Evolutionary conservation across 2,113 vertebrate genomes (phyloP), one percentile per base, ranked within the genome.

Genomic region (Seriola aureovittata): DNA sequence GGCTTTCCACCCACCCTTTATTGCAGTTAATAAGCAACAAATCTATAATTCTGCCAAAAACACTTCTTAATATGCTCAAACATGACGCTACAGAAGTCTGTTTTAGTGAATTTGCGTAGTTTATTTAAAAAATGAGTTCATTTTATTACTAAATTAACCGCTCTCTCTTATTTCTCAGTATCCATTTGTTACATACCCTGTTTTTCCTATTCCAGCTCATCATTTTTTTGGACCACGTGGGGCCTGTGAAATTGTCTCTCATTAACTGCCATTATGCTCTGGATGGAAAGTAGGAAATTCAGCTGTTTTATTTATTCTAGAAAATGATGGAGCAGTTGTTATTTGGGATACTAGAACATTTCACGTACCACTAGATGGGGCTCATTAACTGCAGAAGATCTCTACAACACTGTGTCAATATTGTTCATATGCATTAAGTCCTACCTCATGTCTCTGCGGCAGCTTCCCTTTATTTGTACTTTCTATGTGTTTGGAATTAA

Each of bases 351-450:
- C 21, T 14, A 71, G 32, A 50, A 78, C 14, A 55, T 48, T 29
- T 14, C 3, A 44, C 52, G n/a, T 54, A 69, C 79, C 85, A 85
- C 81, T 89, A 91, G 92, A 85, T 87, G 89, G 92, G 8, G 86
- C 78, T 70, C 58, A 70, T 75, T 62, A 70, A 65, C 80, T 71
- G 34, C 86, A 38, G 13, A 38, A 16, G 1, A 57, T 62, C 65
- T 67, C 63, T n/a, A 0, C 14, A 54, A 54, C 21, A 25, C 42
- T n/a, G 46, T 40, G 46, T 40, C 42, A 50, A 32, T 64, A 25
- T 60, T 65, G 38, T 19, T 76, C 19, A 74, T 60, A 5, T n/a
- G 59, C 40, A 70, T 19, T 21, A 7, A 54, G 36, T 29, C 21
- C 44, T 68, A 65, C 76, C 78, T 82, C 82, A 62, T 25, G 29